phyloP scores from a whole-genome alignment of 2,888 invertebrate species.

The Campopleginae sp. region DNA sequence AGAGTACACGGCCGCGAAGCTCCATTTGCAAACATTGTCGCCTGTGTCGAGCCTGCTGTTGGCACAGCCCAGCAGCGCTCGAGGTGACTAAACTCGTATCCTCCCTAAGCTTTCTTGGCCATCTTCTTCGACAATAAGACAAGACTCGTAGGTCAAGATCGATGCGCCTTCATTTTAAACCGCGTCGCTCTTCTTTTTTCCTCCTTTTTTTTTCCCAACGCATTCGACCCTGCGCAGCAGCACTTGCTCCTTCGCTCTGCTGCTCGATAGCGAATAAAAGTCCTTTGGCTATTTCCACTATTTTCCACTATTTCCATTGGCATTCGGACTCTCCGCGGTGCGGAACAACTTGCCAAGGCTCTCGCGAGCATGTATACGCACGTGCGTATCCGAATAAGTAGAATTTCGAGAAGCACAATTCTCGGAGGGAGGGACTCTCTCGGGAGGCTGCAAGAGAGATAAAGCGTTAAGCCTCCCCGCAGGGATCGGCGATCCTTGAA shows the following conservation, averaged over 20 bases:
- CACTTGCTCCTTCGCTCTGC: slow-evolving; percentile 2
- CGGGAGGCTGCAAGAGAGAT: slow-evolving; percentile 33
- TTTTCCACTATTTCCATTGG: slow-evolving; percentile 42
- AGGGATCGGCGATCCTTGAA: slow-evolving; percentile 71
- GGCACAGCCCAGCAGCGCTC: slow-evolving; percentile 34
- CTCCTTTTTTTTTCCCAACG: background rate
- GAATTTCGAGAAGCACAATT: slow-evolving; percentile 72
- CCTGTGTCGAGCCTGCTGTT: slow-evolving; percentile 65
- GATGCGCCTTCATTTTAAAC: no score
- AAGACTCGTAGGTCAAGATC: no score
- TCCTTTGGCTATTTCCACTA: slow-evolving; percentile 45
- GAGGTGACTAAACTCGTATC: slow-evolving; percentile 71
- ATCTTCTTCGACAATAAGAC: no score
- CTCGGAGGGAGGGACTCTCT: slow-evolving; percentile 43
- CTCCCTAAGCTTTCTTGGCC: slow-evolving; percentile 30
- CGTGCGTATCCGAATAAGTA: slow-evolving; percentile 46
- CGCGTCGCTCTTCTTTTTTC: slow-evolving; percentile 10
- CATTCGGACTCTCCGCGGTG: slow-evolving; percentile 7
- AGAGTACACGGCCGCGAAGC: slow-evolving; percentile 58
- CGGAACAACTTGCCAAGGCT: slow-evolving; percentile 14
- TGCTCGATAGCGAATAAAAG: slow-evolving; percentile 30
- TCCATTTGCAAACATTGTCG: slow-evolving; percentile 70
- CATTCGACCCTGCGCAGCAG: background rate
- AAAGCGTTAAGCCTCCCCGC: slow-evolving; percentile 56
- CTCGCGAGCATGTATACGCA: background rate